phyloP scores from a whole-genome alignment of 2,113 vertebrate genomes.

The Vicugna pacos region DNA sequence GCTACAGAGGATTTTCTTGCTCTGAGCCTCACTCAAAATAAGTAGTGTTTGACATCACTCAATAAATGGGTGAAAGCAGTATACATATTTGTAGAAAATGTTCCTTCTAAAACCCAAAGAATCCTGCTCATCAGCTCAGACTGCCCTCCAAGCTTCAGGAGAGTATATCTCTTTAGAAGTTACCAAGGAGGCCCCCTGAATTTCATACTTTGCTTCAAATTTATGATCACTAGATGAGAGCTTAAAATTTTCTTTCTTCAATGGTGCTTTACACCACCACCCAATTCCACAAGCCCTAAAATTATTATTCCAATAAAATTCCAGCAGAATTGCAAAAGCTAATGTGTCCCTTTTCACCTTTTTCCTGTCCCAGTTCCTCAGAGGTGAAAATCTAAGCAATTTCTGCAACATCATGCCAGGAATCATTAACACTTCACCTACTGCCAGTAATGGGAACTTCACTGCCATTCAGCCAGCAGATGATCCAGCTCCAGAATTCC shows the following conservation, averaged over 20 bases:
- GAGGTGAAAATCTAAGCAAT: background rate
- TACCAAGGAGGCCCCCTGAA: background rate
- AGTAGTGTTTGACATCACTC: background rate
- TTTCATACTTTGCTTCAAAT: background rate
- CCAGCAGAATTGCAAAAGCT: background rate
- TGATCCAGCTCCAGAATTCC: background rate
- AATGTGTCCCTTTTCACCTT: background rate
- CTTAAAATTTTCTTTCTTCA: background rate
- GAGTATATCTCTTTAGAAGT: background rate
- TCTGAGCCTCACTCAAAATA: conserved; percentile 1
- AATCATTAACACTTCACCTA: background rate
- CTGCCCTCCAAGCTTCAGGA: background rate
- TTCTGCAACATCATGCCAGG: background rate
- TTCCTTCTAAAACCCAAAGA: background rate
- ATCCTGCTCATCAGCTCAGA: background rate
- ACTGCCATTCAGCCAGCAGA: background rate
- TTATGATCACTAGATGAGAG: background rate
- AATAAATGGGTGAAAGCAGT: background rate
- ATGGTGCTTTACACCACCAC: background rate
- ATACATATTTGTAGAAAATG: background rate
- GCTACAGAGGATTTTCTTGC: background rate
- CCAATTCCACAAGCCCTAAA: background rate
- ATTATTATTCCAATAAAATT: background rate
- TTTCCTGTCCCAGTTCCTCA: background rate
- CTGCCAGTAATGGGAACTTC: background rate